phyloP scores from a whole-genome alignment of 2,888 invertebrate species.

The Stegophylla sp. region DNA sequence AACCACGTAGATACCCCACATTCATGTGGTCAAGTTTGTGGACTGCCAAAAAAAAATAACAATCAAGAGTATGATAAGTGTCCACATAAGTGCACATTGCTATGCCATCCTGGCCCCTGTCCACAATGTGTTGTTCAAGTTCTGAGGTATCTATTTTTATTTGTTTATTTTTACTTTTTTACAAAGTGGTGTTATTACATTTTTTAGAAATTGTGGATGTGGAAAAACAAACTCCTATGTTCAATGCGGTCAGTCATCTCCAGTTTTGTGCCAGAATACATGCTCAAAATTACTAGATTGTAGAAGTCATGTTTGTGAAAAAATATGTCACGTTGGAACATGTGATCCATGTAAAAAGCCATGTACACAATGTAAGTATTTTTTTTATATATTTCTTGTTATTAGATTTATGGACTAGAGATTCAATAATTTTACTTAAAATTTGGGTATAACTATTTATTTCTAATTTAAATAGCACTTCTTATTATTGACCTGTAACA shows the following conservation, averaged over 20 bases:
- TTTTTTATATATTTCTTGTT: neutral
- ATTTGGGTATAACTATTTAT: too few relatives aligned
- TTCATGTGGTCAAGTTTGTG: conserved; percentile 88
- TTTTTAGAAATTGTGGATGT: conserved; percentile 76
- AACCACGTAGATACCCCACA: conserved; percentile 77
- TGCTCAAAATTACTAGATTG: conserved; percentile 82
- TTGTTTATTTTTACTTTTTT: neutral
- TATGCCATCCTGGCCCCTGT: conserved; percentile 95
- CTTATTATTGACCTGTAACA: too few relatives aligned
- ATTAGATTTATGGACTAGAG: neutral
- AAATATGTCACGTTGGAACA: conserved; percentile 79
- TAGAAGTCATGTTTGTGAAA: conserved; percentile 75
- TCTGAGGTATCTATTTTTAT: conserved; percentile 65
- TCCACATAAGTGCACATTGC: conserved; percentile 66
- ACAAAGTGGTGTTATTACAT: neutral
- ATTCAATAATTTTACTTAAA: neutral
- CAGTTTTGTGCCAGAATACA: conserved; percentile 75
- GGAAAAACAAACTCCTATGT: conserved; percentile 74
- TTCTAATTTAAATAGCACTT: too few relatives aligned
- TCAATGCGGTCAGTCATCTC: conserved; percentile 75
- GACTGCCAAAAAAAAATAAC: conserved; percentile 64
- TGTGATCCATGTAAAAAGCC: conserved; percentile 73
- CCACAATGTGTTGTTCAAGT: conserved; percentile 85
- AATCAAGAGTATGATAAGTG: conserved; percentile 63
- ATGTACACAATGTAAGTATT: conserved; percentile 35